Evolutionary conservation across 2,113 vertebrate genomes (phyloP), one percentile per base, ranked within the genome.

Genomic region (Xiphorhynchus elegans): DNA sequence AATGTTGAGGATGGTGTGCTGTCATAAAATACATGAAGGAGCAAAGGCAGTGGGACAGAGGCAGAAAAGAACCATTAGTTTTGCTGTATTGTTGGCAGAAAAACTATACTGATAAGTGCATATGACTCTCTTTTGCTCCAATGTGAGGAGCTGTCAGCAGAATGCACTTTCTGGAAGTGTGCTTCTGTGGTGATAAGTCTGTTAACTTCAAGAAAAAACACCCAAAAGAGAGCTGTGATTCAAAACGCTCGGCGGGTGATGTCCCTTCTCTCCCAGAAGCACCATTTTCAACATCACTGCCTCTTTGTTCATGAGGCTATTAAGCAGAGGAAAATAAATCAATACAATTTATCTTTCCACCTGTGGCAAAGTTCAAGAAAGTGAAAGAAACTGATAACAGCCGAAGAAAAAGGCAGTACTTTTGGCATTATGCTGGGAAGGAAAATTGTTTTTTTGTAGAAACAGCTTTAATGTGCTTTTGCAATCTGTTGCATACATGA

Each of bases 261-360:
- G 73, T 93, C 73, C 58, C 15, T 46, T 59, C 62, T 87, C 55
- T 77, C 69, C 59, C 44, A 28, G 74, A 87, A 74, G 60, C 60
- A 60, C 58, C 52, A 44, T 46, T 73, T 18, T 35, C 79, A 83
- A 50, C 87, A 40, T 80, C 88, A 35, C 67, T 86, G 60, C 73
- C 76, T 92, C 69, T 91, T 89, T 87, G 74, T 88, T 93, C 89
- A 84, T 89, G 78, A 84, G 62, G 84, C 89, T 87, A 37, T 88
- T 95, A 78, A 93, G 90, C 49, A 92, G 92, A 76, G 80, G 60
- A 82, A 97, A 75, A 96, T 68, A 96, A 97, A 98, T 97, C 97
- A 94, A 97, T 97, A 97, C 68, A 97, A 96, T 98, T 97, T 97
- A 94, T 97, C 85, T 95, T 97, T 76, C 60, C 39, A 73, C 55